Conservation (phyloP, 2,888 invertebrate genomes). For the Leptogaster cylindrica region DNA sequence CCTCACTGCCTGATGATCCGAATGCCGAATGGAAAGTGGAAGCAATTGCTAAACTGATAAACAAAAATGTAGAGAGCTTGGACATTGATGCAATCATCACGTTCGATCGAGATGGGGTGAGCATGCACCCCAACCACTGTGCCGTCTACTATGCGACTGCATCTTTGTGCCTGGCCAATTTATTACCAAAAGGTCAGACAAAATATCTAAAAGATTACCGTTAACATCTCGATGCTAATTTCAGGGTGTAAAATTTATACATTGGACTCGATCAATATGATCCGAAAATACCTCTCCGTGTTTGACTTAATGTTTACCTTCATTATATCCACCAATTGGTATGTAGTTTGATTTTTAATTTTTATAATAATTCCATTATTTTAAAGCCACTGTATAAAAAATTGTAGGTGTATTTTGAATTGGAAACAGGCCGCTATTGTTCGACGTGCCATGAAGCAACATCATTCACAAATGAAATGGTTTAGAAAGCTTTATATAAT, state of each 20-base stretch:
- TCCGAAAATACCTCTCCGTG: constrained; percentile 84
- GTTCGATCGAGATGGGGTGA: constrained; percentile 93
- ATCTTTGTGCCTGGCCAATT: constrained; percentile 76
- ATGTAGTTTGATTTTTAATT: constrained; percentile 52
- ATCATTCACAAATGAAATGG: constrained; percentile 94
- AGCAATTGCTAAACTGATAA: constrained; percentile 68
- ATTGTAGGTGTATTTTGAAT: constrained; percentile 72
- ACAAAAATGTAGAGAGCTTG: constrained; percentile 73
- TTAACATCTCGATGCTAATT: too few species aligned
- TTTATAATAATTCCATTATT: not conserved
- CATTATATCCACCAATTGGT: constrained; percentile 79
- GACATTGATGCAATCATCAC: constrained; percentile 86
- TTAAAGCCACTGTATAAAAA: too few species aligned
- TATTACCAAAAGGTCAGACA: constrained; percentile 78
- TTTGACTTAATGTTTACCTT: constrained; percentile 84
- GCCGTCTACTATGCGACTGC: constrained; percentile 83
- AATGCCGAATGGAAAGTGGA: constrained; percentile 77
- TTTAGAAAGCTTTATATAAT: constrained; percentile 87
- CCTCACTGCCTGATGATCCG: constrained; percentile 79
- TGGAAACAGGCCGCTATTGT: constrained; percentile 68
- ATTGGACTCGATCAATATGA: constrained; percentile 82
- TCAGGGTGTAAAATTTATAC: constrained; percentile 83
- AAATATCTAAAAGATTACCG: too few species aligned
- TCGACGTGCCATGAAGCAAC: constrained; percentile 82
- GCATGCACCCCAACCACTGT: constrained; percentile 90